A percentile compares a stretch with the other conserved stretches of the same genome.
phyloP scores from a whole-genome alignment of 2,113 vertebrate species.

The Accipiter cooperii region DNA sequence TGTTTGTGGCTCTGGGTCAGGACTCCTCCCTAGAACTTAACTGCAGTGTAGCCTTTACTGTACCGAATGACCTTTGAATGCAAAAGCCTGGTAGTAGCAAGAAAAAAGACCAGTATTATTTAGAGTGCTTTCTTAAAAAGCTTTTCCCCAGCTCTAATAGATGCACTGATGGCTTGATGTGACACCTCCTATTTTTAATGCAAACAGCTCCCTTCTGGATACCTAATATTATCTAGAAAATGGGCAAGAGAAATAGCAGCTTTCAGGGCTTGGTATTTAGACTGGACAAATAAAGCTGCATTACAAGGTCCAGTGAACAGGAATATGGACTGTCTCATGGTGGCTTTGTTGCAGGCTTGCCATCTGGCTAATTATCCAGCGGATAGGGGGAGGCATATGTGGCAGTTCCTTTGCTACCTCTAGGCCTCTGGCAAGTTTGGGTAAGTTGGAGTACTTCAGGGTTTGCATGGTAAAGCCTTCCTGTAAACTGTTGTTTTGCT shows the following conservation, averaged over 20 bases:
- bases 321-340: conserved; percentile 15
- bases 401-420: not conserved
- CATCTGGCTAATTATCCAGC: not conserved
- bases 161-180: conserved; percentile 32
- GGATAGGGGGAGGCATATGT: not conserved
- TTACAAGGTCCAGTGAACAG: conserved; percentile 43
- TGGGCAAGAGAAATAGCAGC: conserved; percentile 24
- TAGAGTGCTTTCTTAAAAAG: not conserved
- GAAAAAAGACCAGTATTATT: not conserved
- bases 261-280: conserved; percentile 55
- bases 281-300: conserved; percentile 61
- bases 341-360: conserved; percentile 38
- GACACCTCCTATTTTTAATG: conserved; percentile 42
- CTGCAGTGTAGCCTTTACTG: not conserved
- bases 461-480: not conserved
- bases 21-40: not conserved
- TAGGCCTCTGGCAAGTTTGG: not conserved
- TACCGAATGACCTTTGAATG: not conserved
- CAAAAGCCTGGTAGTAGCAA: not conserved
- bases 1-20: not conserved
- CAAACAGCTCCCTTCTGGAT: conserved; percentile 45
- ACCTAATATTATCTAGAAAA: not conserved
- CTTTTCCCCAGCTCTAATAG: not conserved
- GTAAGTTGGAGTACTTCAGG: not conserved
- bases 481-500: not conserved